Evolutionary conservation across 2,797 vertebrate genomes (phyloP), one percentile per base, ranked within the genome.

Genomic region (Ceyx erithaca): DNA sequence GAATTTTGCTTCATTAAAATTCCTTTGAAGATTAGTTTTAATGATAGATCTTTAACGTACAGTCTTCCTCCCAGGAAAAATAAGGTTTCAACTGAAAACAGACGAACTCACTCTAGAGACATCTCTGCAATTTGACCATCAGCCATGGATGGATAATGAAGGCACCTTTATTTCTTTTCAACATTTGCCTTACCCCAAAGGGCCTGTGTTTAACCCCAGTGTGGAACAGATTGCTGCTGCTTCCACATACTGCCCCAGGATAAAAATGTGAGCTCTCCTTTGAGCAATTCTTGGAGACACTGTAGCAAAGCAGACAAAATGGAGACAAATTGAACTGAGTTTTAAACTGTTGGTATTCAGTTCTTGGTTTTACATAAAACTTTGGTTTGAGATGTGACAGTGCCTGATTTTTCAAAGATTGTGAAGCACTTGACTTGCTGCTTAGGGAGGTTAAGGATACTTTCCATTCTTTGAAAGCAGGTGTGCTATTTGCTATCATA

Each of bases 1-100:
- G 84, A 80, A 33, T 92, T 91, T 78, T 85, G 43, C 64, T 93
- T 87, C 68, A 83, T 94, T 94, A 92, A 77, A 92, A 93, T 87
- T 80, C 90, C 69, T 93, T 93, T 89, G 86, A 95, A 82, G 69
- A 40, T 77, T 68, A 78, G 51, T 49, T 55, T 52, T 89, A 63
- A 70, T 79, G 92, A 89, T 72, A 43, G 73, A 85, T 75, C 66
- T 84, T 80, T 68, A 75, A 91, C 70, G 78, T 43, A 48, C 30
- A 31, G 61, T 72, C 58, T 90, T 89, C 40, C 35, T 93, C 40
- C 55, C 55, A 78, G 88, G 58, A 79, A 92, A 81, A 81, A 79
- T 55, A 57, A 80, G 48, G 64, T 89, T 4, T 3, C 31, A 59
- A 46, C 51, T 76, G 62, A 57, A 76, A 78, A n/a, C 6, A 48